Percentiles rank a stretch among this genome's conserved stretches.
phyloP scores from a whole-genome alignment of 2,888 invertebrate species.

The Cantharis lateralis region DNA sequence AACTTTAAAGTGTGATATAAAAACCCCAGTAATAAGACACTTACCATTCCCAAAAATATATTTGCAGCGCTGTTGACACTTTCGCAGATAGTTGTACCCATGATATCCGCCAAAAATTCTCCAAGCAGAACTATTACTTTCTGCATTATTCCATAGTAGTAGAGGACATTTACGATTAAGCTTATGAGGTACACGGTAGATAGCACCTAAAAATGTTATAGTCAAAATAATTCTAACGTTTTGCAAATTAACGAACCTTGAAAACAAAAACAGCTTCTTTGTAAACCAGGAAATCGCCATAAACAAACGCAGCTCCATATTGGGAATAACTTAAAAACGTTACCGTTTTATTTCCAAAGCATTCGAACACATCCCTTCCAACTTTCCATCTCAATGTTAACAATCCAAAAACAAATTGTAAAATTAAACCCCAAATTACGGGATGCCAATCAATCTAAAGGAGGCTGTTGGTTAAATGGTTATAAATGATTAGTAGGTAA shows the following conservation, averaged over 20 bases:
- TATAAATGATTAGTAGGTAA: neutral
- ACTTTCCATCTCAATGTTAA: constrained; percentile 83
- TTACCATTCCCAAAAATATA: constrained; percentile 91
- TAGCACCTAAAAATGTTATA: constrained; percentile 63
- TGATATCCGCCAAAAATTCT: constrained; percentile 68
- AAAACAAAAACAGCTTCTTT: constrained; percentile 78
- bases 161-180: constrained; percentile 86
- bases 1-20: constrained; percentile 18
- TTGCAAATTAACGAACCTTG: constrained; percentile 60
- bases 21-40: constrained; percentile 31
- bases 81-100: constrained; percentile 93
- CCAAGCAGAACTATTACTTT: constrained; percentile 82
- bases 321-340: constrained; percentile 80
- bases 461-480: neutral
- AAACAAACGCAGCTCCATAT: constrained; percentile 84
- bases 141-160: constrained; percentile 89
- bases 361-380: constrained; percentile 73
- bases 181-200: constrained; percentile 95
- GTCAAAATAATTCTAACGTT: neutral
- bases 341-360: constrained; percentile 67
- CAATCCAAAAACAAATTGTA: constrained; percentile 86
- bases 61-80: constrained; percentile 92
- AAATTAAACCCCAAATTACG: constrained; percentile 75
- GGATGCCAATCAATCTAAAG: constrained; percentile 75
- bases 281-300: constrained; percentile 69